Conservation (phyloP, 2,888 invertebrate genomes). For the Drosophila kambysellisi region DNA sequence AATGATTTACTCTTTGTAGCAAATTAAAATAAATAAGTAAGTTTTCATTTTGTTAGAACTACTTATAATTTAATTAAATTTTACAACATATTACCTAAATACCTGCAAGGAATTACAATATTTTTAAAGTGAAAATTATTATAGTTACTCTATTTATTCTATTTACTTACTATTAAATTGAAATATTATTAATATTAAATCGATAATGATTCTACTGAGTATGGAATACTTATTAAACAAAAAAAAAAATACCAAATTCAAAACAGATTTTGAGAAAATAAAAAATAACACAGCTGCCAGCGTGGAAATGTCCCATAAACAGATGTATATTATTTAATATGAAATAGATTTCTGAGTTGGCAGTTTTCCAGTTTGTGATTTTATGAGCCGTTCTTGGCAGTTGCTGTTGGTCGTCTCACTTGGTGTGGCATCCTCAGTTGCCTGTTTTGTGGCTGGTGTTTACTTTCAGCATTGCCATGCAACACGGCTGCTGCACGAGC, state of each 20-base stretch:
- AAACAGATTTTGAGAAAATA: background rate
- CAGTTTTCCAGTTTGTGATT: background rate
- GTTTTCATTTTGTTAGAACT: background rate
- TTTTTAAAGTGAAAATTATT: too few relatives aligned
- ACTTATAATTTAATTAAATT: background rate
- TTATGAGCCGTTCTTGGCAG: constrained; percentile 51
- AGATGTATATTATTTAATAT: background rate
- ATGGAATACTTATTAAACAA: background rate
- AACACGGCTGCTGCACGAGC: constrained; percentile 40
- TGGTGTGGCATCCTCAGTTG: constrained; percentile 39
- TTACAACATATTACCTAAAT: background rate
- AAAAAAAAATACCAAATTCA: background rate
- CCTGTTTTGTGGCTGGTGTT: constrained; percentile 64
- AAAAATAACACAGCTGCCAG: background rate
- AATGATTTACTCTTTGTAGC: background rate
- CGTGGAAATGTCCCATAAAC: background rate
- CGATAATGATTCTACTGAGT: background rate
- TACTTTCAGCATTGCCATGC: constrained; percentile 73
- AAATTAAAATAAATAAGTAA: background rate
- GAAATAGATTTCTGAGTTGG: background rate
- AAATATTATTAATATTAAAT: background rate
- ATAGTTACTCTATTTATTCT: background rate
- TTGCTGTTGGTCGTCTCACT: constrained; percentile 48
- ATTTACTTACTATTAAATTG: background rate
- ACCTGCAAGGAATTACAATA: too few relatives aligned